A percentile compares a stretch with the other conserved stretches of the same genome.
Evolutionary conservation across 1,140 invertebrate species (phyloP).

Genomic region (Parasteatoda tepidariorum): DNA sequence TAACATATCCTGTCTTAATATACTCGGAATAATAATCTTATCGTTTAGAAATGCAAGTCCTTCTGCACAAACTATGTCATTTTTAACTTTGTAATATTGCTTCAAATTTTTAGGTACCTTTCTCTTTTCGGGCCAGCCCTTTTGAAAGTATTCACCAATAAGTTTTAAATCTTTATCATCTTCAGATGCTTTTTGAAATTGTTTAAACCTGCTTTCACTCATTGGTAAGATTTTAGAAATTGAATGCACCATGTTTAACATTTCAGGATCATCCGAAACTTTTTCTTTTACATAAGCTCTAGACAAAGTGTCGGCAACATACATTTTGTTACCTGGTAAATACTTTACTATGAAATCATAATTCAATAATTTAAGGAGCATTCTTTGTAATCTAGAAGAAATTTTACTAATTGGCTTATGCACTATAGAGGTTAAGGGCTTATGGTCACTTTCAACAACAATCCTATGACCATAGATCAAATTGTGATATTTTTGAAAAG

Average conservation of each 20-base stretch:
- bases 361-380: slow-evolving; percentile 26
- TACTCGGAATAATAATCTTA: slow-evolving; percentile 65
- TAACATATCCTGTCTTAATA: slow-evolving; percentile 65
- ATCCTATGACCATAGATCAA: slow-evolving; percentile 69
- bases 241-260: slow-evolving; percentile 23
- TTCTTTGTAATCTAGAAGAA: slow-evolving; percentile 51
- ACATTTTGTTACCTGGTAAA: slow-evolving; percentile 24
- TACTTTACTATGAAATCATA: slow-evolving; percentile 7
- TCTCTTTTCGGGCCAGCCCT: slow-evolving; percentile 61
- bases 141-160: neutral
- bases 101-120: neutral
- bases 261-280: slow-evolving; percentile 25
- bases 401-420: slow-evolving; percentile 67
- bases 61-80: slow-evolving; percentile 62
- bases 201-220: neutral
- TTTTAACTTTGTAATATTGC: too few species aligned
- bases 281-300: neutral
- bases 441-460: slow-evolving; percentile 70
- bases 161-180: neutral
- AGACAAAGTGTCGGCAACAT: slow-evolving; percentile 14
- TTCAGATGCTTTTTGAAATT: slow-evolving; percentile 22
- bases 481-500: slow-evolving; percentile 67
- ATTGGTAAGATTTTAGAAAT: slow-evolving; percentile 19
- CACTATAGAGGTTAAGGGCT: slow-evolving; percentile 67
- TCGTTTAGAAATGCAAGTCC: slow-evolving; percentile 65